Conservation (phyloP, 2,888 invertebrate genomes). For the Parnassius mnemosyne region DNA sequence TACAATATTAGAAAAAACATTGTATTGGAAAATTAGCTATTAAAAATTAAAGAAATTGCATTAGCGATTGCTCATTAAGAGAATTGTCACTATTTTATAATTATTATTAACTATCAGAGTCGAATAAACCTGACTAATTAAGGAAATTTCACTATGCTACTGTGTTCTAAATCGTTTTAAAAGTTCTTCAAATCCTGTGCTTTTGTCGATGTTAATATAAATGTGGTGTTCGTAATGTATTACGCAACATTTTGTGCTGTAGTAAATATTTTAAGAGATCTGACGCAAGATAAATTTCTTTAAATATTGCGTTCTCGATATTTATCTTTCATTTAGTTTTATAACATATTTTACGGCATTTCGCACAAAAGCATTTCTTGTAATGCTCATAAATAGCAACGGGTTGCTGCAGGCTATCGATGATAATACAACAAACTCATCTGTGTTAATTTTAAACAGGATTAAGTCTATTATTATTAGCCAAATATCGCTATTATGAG, state of each 20-base stretch:
- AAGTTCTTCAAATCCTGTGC: constrained; percentile 4
- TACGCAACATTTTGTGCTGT: constrained; percentile 4
- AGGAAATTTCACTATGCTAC: constrained; percentile 33
- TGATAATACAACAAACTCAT: no score
- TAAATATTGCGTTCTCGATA: no score
- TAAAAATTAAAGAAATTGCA: not conserved
- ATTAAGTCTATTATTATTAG: no score
- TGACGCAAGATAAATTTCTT: constrained; percentile 56
- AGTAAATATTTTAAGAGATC: constrained; percentile 37
- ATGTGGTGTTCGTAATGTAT: constrained; percentile 33
- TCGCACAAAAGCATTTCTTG: no score
- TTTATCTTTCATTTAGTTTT: no score
- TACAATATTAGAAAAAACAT: not conserved
- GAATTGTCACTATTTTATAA: constrained; percentile 17
- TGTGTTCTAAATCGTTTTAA: not conserved
- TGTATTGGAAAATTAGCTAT: not conserved
- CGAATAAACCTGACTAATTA: constrained; percentile 63
- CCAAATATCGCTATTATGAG: no score
- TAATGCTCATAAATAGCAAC: no score
- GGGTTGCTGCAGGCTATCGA: no score
- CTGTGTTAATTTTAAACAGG: no score
- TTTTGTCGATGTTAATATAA: constrained; percentile 40
- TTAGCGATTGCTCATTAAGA: constrained; percentile 2
- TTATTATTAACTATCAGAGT: constrained; percentile 50
- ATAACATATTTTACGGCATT: no score